A percentile compares a stretch with the other conserved stretches of the same genome.
These are phyloP conservation scores for Gyrodactylus bullatarudis DNA, from an alignment of 1,140 invertebrate genomes.

Conservation along the genomic window DNA sequence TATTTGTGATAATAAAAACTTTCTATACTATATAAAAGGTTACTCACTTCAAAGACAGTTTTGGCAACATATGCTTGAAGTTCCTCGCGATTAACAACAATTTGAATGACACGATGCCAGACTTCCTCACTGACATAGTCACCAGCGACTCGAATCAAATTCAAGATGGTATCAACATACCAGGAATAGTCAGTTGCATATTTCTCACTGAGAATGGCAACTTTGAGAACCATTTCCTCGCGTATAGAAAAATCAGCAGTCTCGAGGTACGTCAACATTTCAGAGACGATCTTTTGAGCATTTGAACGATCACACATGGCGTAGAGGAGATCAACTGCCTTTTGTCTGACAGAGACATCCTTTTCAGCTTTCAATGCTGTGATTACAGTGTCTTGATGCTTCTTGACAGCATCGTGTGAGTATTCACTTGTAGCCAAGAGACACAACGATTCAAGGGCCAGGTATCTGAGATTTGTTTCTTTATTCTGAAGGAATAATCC, in stretches of 20 bases:
- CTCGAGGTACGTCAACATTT: slow-evolving; percentile 94
- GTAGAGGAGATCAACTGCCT: slow-evolving; percentile 91
- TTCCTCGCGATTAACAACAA: slow-evolving; percentile 94
- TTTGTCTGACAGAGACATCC: slow-evolving; percentile 84
- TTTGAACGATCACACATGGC: slow-evolving; percentile 99
- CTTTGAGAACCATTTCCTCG: slow-evolving; percentile 98
- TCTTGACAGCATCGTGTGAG: slow-evolving; percentile 96
- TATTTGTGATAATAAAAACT: no score
- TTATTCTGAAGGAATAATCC: slow-evolving; percentile 90
- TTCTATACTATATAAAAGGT: neutral
- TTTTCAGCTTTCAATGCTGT: slow-evolving; percentile 96
- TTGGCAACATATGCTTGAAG: slow-evolving; percentile 89
- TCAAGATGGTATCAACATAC: slow-evolving; percentile 93
- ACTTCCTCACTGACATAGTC: slow-evolving; percentile 63
- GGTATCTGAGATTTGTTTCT: slow-evolving; percentile 78
- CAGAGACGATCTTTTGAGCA: slow-evolving; percentile 93
- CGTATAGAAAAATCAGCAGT: slow-evolving; percentile 96
- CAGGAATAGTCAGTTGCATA: slow-evolving; percentile 97
- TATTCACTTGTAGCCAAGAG: slow-evolving; percentile 92
- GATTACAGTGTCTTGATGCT: slow-evolving; percentile 96
- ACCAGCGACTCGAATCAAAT: slow-evolving; percentile 90
- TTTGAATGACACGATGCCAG: slow-evolving; percentile 68
- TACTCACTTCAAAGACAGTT: slow-evolving; percentile 59
- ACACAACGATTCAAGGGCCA: slow-evolving; percentile 96
- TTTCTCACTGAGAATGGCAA: slow-evolving; percentile 93